Base-by-base conservation (phyloP, 1,140 invertebrate species). In the Orius insidiosus region DNA sequence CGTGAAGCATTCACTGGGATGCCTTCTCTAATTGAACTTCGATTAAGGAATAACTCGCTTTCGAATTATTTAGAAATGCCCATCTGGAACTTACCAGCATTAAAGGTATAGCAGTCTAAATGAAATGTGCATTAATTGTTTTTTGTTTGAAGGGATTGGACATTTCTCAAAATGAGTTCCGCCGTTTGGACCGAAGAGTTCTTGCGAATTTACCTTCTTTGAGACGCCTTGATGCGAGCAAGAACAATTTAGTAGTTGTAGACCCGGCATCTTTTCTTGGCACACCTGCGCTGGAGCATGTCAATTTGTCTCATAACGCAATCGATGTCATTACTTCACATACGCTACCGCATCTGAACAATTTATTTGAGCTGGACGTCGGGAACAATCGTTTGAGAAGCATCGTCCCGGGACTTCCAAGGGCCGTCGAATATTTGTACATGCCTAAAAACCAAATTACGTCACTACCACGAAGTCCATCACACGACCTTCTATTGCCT, bases 11-110 rank as follows among this genome's bases (percentile, higher is more conserved):
- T 89, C 57, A 69, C 73, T 48, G 76, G 75, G 10, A 83, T 88
- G 75, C 84, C 85, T 1, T 79, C 80, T 0, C 60, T 90, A 10
- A 65, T 80, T 41, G 84, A 88, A 60, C 63, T 90, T 13, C 67
- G 81, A 52, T 63, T 88, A 43, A 71, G 72, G 39, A 85, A 87
- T 55, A 87, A 87, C 59, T 82, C 78, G 4, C 59, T 85, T 11
- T 71, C 71, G 1, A 68, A 71, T 53, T 54, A 56, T 19, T 52
- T 66, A 4, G 70, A 72, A 46, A 63, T 71, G 49, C 79, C 81
- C 1, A 76, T 80, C 55, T 86, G 81, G 81, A 80, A 85, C 65
- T 62, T 86, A 9, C 83, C 82, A 1, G 71, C 75, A 5, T 63
- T 86, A 3, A 85, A 70, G n/a, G n/a, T n/a, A n/a, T n/a, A n/a